Conservation (phyloP, 2,888 invertebrate species). For the Drosophila subquinaria region DNA sequence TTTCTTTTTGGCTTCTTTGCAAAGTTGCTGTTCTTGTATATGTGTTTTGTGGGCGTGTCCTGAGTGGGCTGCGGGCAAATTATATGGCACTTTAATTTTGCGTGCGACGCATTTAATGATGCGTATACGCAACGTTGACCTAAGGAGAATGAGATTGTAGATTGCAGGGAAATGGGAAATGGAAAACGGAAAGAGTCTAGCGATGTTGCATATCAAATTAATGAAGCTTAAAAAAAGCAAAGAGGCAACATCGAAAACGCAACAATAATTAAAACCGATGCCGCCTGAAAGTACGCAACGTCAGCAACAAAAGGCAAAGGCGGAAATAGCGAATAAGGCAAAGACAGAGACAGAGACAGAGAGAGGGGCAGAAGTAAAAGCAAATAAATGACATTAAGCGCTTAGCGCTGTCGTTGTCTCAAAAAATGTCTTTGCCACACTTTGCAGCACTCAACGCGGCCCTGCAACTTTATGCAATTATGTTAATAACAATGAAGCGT, state of each 20-base stretch:
- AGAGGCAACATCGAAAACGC: constrained; percentile 26
- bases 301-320: constrained; percentile 38
- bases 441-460: constrained; percentile 44
- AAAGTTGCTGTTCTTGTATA: constrained; percentile 2
- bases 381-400: constrained; percentile 59
- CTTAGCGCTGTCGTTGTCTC: constrained; percentile 63
- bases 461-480: constrained; percentile 77
- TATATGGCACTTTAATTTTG: constrained; percentile 72
- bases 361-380: constrained; percentile 2
- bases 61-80: constrained; percentile 39
- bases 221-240: constrained; percentile 50
- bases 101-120: constrained; percentile 63
- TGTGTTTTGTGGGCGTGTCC: constrained; percentile 38
- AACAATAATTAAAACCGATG: constrained; percentile 57
- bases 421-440: constrained; percentile 62
- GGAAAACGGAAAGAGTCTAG: neutral
- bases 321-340: no score
- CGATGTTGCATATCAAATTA: constrained; percentile 55
- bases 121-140: constrained; percentile 70
- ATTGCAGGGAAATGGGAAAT: neutral
- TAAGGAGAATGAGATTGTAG: neutral
- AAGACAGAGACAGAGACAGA: neutral
- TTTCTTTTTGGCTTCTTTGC: constrained; percentile 7
- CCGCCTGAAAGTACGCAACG: constrained; percentile 46
- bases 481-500: constrained; percentile 76